phyloP scores from a whole-genome alignment of 2,888 invertebrate species.

The Spodoptera exigua region DNA sequence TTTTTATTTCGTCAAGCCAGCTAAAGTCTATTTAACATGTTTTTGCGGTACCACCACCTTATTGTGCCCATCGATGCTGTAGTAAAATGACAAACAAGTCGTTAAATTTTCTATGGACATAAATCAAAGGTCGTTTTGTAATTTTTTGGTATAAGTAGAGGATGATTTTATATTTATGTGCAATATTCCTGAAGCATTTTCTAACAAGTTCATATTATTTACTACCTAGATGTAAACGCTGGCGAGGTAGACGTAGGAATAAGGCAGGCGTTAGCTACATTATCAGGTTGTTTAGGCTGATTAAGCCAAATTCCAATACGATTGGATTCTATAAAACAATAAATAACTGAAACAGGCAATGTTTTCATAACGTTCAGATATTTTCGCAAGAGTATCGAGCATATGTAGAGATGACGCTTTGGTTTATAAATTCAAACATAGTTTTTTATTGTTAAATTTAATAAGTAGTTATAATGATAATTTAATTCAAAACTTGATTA shows the following conservation, averaged over 20 bases:
- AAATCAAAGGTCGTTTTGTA: slow-evolving; percentile 68
- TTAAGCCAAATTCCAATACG: too few species aligned
- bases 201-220: slow-evolving; percentile 40
- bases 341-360: too few species aligned
- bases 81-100: slow-evolving; percentile 75
- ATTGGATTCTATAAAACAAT: too few species aligned
- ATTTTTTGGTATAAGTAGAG: slow-evolving; percentile 58
- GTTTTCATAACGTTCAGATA: too few species aligned
- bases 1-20: slow-evolving; percentile 60
- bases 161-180: slow-evolving; percentile 51
- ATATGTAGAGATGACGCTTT: too few species aligned
- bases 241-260: too few species aligned
- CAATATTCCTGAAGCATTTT: slow-evolving; percentile 44
- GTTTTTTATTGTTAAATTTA: too few species aligned
- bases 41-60: slow-evolving; percentile 70
- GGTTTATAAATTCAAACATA: too few species aligned
- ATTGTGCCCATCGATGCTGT: slow-evolving; percentile 72
- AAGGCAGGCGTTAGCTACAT: too few species aligned
- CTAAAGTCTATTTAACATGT: slow-evolving; percentile 70
- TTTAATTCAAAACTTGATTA: not conserved
- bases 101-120: slow-evolving; percentile 73
- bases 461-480: not conserved
- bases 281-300: too few species aligned
- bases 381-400: too few species aligned
- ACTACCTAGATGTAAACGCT: slow-evolving; percentile 16